Evolutionary conservation across 2,113 vertebrate genomes (phyloP).

Genomic region (Rhinogobius similis): DNA sequence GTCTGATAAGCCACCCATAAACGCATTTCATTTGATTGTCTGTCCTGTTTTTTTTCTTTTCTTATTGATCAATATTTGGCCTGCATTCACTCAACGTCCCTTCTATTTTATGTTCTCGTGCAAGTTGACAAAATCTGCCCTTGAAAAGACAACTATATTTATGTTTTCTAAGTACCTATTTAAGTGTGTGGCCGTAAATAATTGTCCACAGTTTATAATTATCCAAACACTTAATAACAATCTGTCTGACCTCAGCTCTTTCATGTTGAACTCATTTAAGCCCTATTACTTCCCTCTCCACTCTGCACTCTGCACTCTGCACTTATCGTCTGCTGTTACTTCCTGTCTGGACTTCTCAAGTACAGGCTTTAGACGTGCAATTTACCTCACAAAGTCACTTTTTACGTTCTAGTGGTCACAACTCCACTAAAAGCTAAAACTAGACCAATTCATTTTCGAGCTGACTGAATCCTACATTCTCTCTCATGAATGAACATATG

Average conservation of each 20-base stretch:
- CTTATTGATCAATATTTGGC: no score
- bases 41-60: no score
- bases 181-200: not conserved
- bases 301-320: not conserved
- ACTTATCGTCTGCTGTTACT: not conserved
- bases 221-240: no score
- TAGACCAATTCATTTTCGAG: not conserved
- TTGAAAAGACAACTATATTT: not conserved
- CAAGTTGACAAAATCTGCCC: no score
- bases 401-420: not conserved
- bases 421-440: not conserved
- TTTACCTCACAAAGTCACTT: not conserved
- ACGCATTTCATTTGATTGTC: no score
- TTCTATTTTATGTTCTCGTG: no score
- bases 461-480: not conserved
- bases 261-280: conserved; percentile 4
- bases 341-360: not conserved
- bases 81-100: no score
- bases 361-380: not conserved
- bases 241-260: not conserved
- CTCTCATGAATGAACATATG: not conserved
- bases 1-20: no score
- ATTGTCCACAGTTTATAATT: not conserved
- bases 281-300: not conserved
- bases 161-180: not conserved